Evolutionary conservation across 2,888 invertebrate genomes (phyloP).

Genomic region (Ganaspis brasiliensis): DNA sequence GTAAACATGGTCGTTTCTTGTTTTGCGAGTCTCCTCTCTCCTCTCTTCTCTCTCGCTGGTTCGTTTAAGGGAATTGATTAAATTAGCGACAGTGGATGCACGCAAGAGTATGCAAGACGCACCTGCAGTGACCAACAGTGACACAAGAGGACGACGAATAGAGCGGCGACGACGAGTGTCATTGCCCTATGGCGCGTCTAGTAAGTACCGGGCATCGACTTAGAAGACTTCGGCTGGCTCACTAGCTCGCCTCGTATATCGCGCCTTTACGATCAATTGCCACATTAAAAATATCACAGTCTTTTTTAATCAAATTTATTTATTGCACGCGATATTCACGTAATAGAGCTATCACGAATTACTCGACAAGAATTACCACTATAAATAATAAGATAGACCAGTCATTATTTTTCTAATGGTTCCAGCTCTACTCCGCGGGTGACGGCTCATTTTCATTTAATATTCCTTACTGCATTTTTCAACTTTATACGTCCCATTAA

Average conservation of each 20-base stretch:
- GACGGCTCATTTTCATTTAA: background rate
- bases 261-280: slow-evolving; percentile 29
- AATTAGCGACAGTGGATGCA: slow-evolving; percentile 69
- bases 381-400: slow-evolving; percentile 10
- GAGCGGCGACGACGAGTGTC: slow-evolving; percentile 60
- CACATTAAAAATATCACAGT: slow-evolving; percentile 33
- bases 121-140: slow-evolving; percentile 64
- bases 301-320: slow-evolving; percentile 19
- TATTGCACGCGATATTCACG: slow-evolving; percentile 23
- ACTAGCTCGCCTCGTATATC: slow-evolving; percentile 6
- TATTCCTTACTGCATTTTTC: background rate
- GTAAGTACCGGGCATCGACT: slow-evolving; percentile 62
- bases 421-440: slow-evolving; percentile 30
- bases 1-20: slow-evolving; percentile 30
- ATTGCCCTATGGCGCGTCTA: slow-evolving; percentile 68
- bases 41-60: slow-evolving; percentile 5
- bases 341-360: slow-evolving; percentile 39
- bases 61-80: slow-evolving; percentile 66
- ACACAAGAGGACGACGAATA: slow-evolving; percentile 53
- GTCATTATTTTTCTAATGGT: slow-evolving; percentile 15
- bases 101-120: slow-evolving; percentile 58
- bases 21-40: slow-evolving; percentile 17
- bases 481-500: too few relatives aligned
- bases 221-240: slow-evolving; percentile 19
- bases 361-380: slow-evolving; percentile 10